phyloP scores from a whole-genome alignment of 2,888 invertebrate species.

The Argyresthia goedartella region DNA sequence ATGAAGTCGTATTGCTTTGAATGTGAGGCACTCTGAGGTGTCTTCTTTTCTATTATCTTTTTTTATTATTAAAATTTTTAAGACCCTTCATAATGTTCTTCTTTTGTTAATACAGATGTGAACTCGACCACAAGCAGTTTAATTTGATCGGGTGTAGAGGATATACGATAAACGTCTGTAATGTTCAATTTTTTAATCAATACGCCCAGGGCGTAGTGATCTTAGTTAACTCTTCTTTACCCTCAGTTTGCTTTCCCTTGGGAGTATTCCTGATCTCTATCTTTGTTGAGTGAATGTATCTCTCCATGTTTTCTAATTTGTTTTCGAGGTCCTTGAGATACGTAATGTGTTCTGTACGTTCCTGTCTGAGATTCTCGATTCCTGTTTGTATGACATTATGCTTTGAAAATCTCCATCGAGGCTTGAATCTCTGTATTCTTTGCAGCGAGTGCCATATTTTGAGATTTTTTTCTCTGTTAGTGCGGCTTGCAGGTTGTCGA shows the following conservation, averaged over 20 bases:
- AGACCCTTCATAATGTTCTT: background rate
- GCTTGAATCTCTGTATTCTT: background rate
- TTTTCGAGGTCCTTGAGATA: background rate
- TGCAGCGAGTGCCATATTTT: background rate
- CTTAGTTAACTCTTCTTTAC: background rate
- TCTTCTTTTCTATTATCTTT: background rate
- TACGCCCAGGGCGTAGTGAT: background rate
- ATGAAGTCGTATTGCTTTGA: background rate
- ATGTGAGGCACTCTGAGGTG: background rate
- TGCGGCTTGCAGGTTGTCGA: background rate
- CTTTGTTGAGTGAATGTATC: background rate
- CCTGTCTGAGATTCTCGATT: background rate
- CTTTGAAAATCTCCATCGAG: background rate
- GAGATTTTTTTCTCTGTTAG: background rate
- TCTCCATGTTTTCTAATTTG: background rate
- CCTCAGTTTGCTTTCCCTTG: background rate
- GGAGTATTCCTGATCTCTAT: background rate
- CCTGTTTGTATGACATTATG: background rate
- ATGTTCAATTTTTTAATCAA: background rate
- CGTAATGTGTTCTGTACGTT: background rate
- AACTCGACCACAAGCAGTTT: background rate
- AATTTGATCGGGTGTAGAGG: background rate
- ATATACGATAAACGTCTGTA: background rate
- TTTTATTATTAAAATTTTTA: background rate
- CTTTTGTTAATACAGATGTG: background rate